A percentile compares a stretch with the other conserved stretches of the same genome.
phyloP scores from a whole-genome alignment of 2,113 vertebrate genomes.

The Poecile atricapillus region DNA sequence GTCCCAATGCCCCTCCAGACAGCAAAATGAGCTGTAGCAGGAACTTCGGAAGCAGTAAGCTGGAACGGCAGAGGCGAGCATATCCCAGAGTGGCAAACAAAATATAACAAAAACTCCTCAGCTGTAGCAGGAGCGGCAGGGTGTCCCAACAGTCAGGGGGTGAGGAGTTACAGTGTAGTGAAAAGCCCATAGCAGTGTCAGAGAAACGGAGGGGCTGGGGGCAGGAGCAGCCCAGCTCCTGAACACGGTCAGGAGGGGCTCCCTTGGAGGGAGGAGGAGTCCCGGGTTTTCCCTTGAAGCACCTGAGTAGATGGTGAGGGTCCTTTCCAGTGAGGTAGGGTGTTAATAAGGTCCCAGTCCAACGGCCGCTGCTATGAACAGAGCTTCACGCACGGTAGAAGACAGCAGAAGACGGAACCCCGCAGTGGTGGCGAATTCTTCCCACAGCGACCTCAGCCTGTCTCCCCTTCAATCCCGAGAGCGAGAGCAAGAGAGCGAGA shows the following conservation, averaged over 20 bases:
- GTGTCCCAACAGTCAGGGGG: neutral
- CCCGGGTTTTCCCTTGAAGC: neutral
- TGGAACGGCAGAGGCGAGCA: neutral
- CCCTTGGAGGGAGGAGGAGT: neutral
- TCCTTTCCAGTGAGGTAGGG: too few relatives aligned
- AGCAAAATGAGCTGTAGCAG: neutral
- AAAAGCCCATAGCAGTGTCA: neutral
- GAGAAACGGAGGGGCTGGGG: neutral
- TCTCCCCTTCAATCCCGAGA: neutral
- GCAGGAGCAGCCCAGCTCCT: neutral
- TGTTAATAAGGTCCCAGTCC: neutral
- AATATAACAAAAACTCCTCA: neutral
- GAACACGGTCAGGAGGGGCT: neutral
- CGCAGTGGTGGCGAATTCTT: neutral
- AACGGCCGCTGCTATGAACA: neutral
- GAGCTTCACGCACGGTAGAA: neutral
- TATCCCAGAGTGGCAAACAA: neutral
- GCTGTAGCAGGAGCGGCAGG: neutral
- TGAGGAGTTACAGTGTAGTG: neutral
- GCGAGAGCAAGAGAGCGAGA: too few relatives aligned
- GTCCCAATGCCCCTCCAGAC: neutral
- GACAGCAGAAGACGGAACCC: neutral
- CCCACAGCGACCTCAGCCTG: neutral
- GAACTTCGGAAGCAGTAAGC: neutral
- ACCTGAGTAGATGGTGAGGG: neutral